Conservation (phyloP, 2,113 vertebrate genomes). For the Triplophysa rosa region DNA sequence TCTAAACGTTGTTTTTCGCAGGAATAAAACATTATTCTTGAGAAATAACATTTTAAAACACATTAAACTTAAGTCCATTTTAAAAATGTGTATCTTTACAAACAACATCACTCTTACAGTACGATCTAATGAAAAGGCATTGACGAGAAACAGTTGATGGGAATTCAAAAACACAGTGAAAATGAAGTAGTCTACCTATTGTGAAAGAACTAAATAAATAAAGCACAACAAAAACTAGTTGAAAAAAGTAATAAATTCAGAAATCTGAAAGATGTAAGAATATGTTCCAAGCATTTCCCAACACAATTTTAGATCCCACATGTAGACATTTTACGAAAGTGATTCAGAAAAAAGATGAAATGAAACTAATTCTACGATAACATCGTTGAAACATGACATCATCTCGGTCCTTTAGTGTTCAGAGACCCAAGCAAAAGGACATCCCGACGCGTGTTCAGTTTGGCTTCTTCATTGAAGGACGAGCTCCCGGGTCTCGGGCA, state of each 20-base stretch:
- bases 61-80: not conserved
- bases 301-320: too few relatives aligned
- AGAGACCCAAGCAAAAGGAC: not conserved
- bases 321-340: not conserved
- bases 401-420: conserved; percentile 7
- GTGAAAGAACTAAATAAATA: conserved; percentile 15
- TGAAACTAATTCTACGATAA: not conserved
- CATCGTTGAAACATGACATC: not conserved
- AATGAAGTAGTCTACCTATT: not conserved
- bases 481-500: conserved; percentile 94
- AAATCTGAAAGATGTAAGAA: not conserved
- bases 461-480: conserved; percentile 85
- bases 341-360: not conserved
- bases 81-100: conserved; percentile 6
- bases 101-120: not conserved
- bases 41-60: not conserved
- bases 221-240: conserved; percentile 9
- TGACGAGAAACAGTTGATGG: not conserved
- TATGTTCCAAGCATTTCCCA: too few relatives aligned
- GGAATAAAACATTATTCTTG: not conserved
- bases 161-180: conserved; percentile 16
- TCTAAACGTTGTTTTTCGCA: not conserved
- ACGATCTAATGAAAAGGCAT: conserved; percentile 29
- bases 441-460: conserved; percentile 46
- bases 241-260: not conserved